A percentile compares a stretch with the other conserved stretches of the same genome.
Evolutionary conservation across 2,797 vertebrate genomes (phyloP).

Genomic region (Momotus momota): DNA sequence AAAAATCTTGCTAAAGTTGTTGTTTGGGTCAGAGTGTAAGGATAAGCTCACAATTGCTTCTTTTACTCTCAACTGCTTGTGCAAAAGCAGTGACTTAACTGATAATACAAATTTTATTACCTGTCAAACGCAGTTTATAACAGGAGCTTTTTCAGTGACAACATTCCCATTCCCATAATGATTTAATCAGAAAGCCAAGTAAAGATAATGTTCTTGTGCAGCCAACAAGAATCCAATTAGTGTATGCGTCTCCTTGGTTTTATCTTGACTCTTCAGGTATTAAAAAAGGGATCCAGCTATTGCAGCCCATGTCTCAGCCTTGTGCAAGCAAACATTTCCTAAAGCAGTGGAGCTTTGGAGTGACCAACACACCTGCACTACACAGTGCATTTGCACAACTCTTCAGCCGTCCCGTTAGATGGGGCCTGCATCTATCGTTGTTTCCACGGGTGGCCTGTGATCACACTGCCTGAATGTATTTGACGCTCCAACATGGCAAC

Average conservation of each 20-base stretch:
- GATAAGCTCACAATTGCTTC: background rate
- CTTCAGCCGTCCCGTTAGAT: background rate
- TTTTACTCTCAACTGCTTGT: background rate
- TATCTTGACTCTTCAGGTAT: background rate
- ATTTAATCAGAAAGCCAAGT: slow-evolving; percentile 26
- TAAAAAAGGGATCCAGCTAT: background rate
- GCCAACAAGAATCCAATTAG: background rate
- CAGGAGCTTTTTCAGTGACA: background rate
- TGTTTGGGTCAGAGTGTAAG: background rate
- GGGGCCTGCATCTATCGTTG: background rate
- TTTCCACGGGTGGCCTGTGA: background rate
- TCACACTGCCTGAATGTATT: background rate
- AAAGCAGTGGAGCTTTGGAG: background rate
- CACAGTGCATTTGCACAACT: rapidly evolving
- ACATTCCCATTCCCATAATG: background rate
- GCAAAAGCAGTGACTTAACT: background rate
- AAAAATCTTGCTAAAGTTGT: background rate
- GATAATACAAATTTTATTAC: slow-evolving; percentile 1
- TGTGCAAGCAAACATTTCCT: background rate
- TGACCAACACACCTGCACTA: background rate
- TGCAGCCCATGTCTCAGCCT: background rate
- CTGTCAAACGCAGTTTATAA: slow-evolving; percentile 14
- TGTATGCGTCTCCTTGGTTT: background rate
- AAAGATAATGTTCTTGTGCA: background rate
- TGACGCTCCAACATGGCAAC: rapidly evolving